Evolutionary conservation across 1,140 invertebrate genomes (phyloP).

Genomic region (Holcopasites calliopsidis): DNA sequence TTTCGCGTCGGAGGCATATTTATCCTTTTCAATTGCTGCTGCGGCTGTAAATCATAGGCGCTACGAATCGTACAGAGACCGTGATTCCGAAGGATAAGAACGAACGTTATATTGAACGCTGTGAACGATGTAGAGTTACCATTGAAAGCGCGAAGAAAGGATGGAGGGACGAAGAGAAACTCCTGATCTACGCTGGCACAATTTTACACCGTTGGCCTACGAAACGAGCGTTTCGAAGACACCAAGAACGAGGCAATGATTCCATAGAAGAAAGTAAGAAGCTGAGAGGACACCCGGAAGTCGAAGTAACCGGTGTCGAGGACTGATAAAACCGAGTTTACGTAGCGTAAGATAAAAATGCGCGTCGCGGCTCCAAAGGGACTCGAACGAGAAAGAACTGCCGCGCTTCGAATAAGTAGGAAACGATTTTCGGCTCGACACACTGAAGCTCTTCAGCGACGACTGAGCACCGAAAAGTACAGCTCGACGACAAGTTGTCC

Average conservation of each 20-base stretch:
- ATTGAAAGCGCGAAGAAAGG: background rate
- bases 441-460: slow-evolving; percentile 21
- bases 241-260: slow-evolving; percentile 5
- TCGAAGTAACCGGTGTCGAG: slow-evolving; percentile 40
- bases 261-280: background rate
- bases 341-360: slow-evolving; percentile 24
- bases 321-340: slow-evolving; percentile 32
- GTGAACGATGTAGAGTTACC: no score
- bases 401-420: background rate
- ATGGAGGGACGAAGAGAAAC: background rate
- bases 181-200: background rate
- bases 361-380: slow-evolving; percentile 16
- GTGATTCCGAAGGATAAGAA: background rate
- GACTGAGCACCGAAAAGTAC: slow-evolving; percentile 40
- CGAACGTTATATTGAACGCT: background rate
- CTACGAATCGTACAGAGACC: slow-evolving; percentile 7
- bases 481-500: no score
- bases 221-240: slow-evolving; percentile 4
- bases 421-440: slow-evolving; percentile 42
- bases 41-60: background rate
- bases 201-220: slow-evolving; percentile 23
- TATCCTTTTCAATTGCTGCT: background rate
- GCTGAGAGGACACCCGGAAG: background rate
- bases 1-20: slow-evolving; percentile 1
- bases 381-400: background rate